Conservation (phyloP, 2,888 invertebrate species). For the Druceiella hillmani region DNA sequence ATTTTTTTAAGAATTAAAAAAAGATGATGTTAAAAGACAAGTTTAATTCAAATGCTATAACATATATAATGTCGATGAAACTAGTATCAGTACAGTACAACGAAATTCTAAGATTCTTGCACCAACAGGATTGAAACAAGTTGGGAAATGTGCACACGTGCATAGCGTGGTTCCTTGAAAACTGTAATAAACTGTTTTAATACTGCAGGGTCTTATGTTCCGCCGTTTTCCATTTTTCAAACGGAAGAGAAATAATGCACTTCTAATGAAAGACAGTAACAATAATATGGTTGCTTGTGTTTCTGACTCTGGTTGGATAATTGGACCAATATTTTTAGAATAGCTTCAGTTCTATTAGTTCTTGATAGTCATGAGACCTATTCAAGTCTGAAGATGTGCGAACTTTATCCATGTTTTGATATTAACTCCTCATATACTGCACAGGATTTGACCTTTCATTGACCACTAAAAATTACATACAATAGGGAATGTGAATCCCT, state of each 20-base stretch:
- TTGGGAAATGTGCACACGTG: no score
- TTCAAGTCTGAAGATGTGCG: conserved; percentile 18
- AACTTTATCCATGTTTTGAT: no score
- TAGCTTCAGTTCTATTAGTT: conserved; percentile 21
- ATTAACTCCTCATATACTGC: no score
- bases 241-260: conserved; percentile 17
- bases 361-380: conserved; percentile 15
- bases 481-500: conserved; percentile 20
- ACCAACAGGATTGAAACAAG: no score
- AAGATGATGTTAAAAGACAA: no score
- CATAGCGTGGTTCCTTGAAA: no score
- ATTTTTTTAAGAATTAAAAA: no score
- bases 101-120: no score
- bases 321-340: background rate
- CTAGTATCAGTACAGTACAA: no score
- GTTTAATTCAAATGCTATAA: no score
- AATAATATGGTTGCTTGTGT: conserved; percentile 9
- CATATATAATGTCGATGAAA: no score
- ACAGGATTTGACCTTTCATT: conserved; percentile 23
- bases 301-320: conserved; percentile 6
- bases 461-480: conserved; percentile 22
- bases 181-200: no score
- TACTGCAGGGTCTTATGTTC: conserved; percentile 18
- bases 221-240: conserved; percentile 21
- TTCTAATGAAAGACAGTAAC: conserved; percentile 16